phyloP scores from a whole-genome alignment of 2,888 invertebrate species.

The Pseudoips prasinana region DNA sequence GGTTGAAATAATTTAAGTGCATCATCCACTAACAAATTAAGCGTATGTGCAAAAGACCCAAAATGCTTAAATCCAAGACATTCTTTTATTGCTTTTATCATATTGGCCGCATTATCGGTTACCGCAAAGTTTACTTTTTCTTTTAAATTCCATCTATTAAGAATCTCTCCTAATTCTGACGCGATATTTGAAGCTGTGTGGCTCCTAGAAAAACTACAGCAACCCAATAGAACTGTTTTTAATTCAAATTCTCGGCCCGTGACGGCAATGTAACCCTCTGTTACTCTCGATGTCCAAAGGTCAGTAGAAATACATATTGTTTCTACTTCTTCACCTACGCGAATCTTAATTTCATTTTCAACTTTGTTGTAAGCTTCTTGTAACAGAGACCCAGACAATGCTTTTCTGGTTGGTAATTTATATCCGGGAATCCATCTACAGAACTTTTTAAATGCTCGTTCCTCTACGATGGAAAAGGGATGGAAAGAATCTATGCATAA shows the following conservation, averaged over 20 bases:
- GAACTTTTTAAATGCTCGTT: conserved; percentile 4
- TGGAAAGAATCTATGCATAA: neutral
- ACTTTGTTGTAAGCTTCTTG: neutral
- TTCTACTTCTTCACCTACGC: conserved; percentile 3
- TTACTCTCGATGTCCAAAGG: conserved; percentile 8
- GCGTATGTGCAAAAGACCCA: conserved; percentile 36
- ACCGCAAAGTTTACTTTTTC: conserved; percentile 32
- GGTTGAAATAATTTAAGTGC: conserved; percentile 4
- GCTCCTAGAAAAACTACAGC: conserved; percentile 10
- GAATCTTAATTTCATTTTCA: neutral
- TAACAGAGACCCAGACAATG: neutral
- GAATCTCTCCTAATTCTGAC: conserved; percentile 1
- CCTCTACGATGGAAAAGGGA: neutral
- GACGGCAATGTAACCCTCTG: conserved; percentile 7
- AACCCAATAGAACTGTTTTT: conserved; percentile 7
- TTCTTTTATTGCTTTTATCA: conserved; percentile 30
- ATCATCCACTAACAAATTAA: conserved; percentile 30
- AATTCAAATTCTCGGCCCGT: no score
- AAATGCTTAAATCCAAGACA: conserved; percentile 25
- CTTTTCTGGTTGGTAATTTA: conserved; percentile 6
- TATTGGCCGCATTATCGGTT: conserved; percentile 40
- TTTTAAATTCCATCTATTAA: neutral
- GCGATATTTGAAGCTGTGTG: conserved; percentile 8
- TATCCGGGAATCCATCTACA: conserved; percentile 3
- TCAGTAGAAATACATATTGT: conserved; percentile 8